Base-by-base conservation (phyloP, 2,113 vertebrate genomes). In the Trogon surrucura region DNA sequence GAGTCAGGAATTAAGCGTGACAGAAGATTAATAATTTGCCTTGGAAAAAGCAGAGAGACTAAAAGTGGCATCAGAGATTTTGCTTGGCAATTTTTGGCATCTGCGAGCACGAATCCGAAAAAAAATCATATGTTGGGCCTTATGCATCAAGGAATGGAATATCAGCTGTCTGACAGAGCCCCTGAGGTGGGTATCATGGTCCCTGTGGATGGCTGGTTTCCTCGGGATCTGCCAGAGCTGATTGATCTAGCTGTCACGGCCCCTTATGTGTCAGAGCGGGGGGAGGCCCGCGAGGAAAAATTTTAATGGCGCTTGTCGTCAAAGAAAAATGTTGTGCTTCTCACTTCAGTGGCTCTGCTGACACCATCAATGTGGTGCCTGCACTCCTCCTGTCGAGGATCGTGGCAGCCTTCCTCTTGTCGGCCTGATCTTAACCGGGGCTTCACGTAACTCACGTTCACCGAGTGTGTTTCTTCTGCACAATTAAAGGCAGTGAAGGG, bases 21-120 rank as follows among this genome's bases (percentile, higher is more conserved):
- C 65, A 88, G 80, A 94, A 97, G 78, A 95, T 92, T 91, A 96
- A 93, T 94, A 97, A 93, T 95, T 95, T 89, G 62, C 10, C 80
- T 64, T 41, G 18, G 32, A 83, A 96, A 77, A 23, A 72, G 32
- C 73, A 51, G 82, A 92, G 77, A 69, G 34, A 88, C 58, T 57
- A 75, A 74, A 91, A 93, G 77, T 50, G 7, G 13, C 17, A 47
- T 77, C 61, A 75, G 73, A 57, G 36, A 79, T 66, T 89, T 90
- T 95, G 44, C 67, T 84, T 82, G 58, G 71, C 27, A 85, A 85
- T 89, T 64, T 41, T 26, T 96, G 85, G 41, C 69, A 84, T 85
- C 38, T 85, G 29, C 58, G 73, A 96, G 32, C 67, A 91, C 22
- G 73, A 95, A 89, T 71, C 47, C 26, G 47, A 89, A 81, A 94